Conservation (phyloP, 2,797 vertebrate genomes). For the Champsocephalus gunnari region DNA sequence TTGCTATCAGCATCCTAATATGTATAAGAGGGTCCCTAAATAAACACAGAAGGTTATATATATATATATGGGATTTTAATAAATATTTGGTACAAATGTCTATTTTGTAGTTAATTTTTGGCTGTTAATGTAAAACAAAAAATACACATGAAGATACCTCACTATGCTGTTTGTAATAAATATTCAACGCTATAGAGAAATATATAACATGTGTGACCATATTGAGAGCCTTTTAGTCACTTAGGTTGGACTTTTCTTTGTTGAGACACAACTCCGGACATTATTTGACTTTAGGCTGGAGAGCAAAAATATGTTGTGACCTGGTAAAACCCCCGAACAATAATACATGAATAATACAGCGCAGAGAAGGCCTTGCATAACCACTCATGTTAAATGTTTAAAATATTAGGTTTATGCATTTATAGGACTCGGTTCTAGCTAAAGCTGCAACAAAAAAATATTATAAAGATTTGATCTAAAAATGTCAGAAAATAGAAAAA, state of each 20-base stretch:
- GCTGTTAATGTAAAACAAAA: no score
- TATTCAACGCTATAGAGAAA: no score
- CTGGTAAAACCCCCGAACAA: not conserved
- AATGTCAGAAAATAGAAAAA: not conserved
- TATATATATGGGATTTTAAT: no score
- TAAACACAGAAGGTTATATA: not conserved
- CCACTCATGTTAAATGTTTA: not conserved
- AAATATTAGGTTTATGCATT: not conserved
- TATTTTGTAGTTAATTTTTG: no score
- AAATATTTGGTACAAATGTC: no score
- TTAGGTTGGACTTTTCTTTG: no score
- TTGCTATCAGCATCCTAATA: slow-evolving; percentile 1
- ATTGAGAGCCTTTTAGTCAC: no score
- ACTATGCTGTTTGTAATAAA: no score
- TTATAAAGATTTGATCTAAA: not conserved
- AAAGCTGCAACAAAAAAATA: not conserved
- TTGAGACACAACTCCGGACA: not conserved
- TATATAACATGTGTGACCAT: no score
- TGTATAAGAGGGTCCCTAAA: not conserved
- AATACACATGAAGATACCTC: no score
- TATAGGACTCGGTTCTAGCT: not conserved
- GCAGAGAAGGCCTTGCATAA: not conserved
- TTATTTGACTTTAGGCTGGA: slow-evolving; percentile 4
- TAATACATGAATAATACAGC: not conserved
- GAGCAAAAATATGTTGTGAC: not conserved